These are phyloP conservation scores for Dryomyza anilis DNA, from an alignment of 2,888 invertebrate species.

Conservation along the genomic window DNA sequence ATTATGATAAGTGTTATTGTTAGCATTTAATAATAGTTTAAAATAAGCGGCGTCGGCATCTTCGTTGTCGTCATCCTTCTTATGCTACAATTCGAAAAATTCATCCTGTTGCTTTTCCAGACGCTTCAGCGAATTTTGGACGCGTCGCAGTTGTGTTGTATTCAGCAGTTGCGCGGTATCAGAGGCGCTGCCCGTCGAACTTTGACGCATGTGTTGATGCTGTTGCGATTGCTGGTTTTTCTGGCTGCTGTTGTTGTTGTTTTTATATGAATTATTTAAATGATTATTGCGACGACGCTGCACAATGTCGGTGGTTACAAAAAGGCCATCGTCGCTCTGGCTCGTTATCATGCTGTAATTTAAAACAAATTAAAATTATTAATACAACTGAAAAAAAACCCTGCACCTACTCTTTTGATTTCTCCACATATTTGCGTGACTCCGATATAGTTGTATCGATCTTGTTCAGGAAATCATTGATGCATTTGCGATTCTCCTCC, in stretches of 20 bases:
- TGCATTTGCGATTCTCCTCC: conserved; percentile 75
- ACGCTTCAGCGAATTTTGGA: conserved; percentile 79
- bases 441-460: conserved; percentile 84
- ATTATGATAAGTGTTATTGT: conserved; percentile 4
- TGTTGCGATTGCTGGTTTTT: conserved; percentile 48
- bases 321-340: conserved; percentile 57
- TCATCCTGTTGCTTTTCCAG: conserved; percentile 87
- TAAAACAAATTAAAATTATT: background rate
- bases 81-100: conserved; percentile 87
- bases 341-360: conserved; percentile 51
- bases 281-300: conserved; percentile 49
- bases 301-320: conserved; percentile 50
- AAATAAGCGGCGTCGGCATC: too few species aligned
- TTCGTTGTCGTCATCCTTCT: conserved; percentile 32
- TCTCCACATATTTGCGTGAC: conserved; percentile 82
- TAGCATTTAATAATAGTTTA: conserved; percentile 1
- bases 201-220: conserved; percentile 56
- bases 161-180: conserved; percentile 63
- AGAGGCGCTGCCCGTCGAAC: conserved; percentile 64
- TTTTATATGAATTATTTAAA: conserved; percentile 55
- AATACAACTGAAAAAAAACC: background rate
- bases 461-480: conserved; percentile 81
- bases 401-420: conserved; percentile 82
- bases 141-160: conserved; percentile 79
- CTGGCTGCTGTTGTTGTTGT: conserved; percentile 46